A percentile compares a stretch with the other conserved stretches of the same genome.
These are phyloP conservation scores for Tipula confusa DNA, from an alignment of 2,888 invertebrate species.

Conservation along the genomic window DNA sequence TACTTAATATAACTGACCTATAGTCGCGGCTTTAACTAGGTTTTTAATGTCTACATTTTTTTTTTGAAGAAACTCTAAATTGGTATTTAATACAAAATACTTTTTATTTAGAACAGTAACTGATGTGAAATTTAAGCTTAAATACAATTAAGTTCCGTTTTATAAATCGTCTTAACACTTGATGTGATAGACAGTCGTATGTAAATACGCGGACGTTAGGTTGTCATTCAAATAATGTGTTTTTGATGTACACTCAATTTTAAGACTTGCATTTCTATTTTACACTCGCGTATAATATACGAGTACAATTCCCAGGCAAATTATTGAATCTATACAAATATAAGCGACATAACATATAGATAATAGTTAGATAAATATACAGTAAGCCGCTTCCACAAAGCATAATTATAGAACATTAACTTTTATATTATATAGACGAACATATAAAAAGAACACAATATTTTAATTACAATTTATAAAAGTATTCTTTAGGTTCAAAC, in stretches of 20 bases:
- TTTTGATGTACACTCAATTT: not conserved
- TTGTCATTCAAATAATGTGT: not conserved
- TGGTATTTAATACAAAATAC: not conserved
- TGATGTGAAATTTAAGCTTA: not conserved
- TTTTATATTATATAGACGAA: too few relatives aligned
- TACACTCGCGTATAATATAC: not conserved
- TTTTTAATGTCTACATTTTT: not conserved
- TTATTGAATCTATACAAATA: too few relatives aligned
- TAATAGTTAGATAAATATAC: not conserved
- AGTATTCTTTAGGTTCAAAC: not conserved
- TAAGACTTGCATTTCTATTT: not conserved
- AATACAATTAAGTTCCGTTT: not conserved
- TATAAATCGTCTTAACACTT: not conserved
- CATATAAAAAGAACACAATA: not conserved
- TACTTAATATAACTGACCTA: not conserved
- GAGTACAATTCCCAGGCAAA: not conserved
- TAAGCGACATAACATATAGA: not conserved
- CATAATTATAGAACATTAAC: slow-evolving; percentile 20
- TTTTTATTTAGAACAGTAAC: not conserved
- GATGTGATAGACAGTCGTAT: not conserved
- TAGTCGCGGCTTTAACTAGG: not conserved
- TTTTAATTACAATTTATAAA: not conserved
- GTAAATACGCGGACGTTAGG: not conserved
- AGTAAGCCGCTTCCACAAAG: not conserved
- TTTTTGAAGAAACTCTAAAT: not conserved